phyloP scores from a whole-genome alignment of 2,113 vertebrate species.

The Alexandromys fortis region DNA sequence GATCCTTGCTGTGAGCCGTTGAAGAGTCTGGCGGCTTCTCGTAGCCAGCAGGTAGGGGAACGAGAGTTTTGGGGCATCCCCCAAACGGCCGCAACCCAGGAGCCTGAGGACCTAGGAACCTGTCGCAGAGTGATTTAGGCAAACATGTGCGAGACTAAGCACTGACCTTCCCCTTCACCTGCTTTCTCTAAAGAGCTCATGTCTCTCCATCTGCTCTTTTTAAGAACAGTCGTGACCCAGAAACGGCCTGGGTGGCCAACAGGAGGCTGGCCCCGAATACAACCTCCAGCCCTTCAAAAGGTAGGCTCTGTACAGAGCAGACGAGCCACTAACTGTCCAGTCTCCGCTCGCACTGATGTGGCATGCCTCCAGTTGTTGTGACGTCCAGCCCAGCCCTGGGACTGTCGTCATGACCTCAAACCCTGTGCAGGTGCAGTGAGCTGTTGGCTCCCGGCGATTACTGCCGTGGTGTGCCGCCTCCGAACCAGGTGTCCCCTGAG shows the following conservation, averaged over 20 bases:
- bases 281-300: no score
- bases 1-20: fast-evolving
- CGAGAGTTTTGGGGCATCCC: background rate
- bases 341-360: background rate
- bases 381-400: fast-evolving
- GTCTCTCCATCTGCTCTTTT: background rate
- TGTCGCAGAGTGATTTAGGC: background rate
- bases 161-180: background rate
- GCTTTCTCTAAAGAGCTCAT: background rate
- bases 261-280: background rate
- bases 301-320: no score
- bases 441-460: fast-evolving
- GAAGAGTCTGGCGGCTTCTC: background rate
- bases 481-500: background rate
- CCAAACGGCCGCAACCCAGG: background rate
- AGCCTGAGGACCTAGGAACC: background rate
- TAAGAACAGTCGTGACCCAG: background rate
- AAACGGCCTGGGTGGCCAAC: background rate
- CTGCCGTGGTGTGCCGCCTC: fast-evolving
- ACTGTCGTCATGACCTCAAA: fast-evolving
- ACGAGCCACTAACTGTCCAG: fast-evolving
- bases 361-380: fast-evolving
- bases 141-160: background rate
- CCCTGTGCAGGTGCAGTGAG: background rate
- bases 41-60: background rate